Conservation (phyloP, 2,797 vertebrate genomes). For the Coreius guichenoti region DNA sequence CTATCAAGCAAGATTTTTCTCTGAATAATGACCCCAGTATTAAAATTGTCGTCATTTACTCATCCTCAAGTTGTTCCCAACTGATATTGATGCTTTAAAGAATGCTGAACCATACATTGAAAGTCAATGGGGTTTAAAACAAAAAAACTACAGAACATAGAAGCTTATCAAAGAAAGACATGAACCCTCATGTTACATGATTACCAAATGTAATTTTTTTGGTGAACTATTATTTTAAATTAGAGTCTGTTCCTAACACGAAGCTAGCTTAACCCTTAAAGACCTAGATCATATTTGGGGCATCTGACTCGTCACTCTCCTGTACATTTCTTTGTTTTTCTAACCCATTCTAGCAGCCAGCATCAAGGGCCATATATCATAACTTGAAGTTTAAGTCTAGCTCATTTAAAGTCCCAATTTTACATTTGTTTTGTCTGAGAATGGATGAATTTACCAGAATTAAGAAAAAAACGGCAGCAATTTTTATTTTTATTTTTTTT, state of each 20-base stretch:
- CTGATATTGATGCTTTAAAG: background rate
- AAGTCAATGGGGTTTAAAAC: background rate
- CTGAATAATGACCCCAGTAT: background rate
- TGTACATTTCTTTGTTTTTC: too few relatives aligned
- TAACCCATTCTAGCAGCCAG: too few relatives aligned
- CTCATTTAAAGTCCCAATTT: too few relatives aligned
- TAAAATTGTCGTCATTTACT: background rate
- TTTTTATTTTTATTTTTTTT: too few relatives aligned
- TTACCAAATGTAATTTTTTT: background rate
- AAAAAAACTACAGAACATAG: background rate
- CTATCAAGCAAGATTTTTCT: background rate
- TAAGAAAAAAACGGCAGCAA: too few relatives aligned
- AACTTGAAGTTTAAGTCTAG: too few relatives aligned
- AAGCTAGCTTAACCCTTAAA: background rate
- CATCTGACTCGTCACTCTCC: too few relatives aligned
- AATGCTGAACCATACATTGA: background rate
- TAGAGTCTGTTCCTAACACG: background rate
- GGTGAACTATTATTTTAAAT: background rate
- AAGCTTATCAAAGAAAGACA: background rate
- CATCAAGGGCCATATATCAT: too few relatives aligned
- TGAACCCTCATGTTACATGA: background rate
- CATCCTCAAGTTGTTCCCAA: background rate
- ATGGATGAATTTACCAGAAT: too few relatives aligned
- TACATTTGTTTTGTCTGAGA: too few relatives aligned
- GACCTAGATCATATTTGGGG: too few relatives aligned